phyloP scores from a whole-genome alignment of 2,113 vertebrate species.

The Trematomus loennbergii region DNA sequence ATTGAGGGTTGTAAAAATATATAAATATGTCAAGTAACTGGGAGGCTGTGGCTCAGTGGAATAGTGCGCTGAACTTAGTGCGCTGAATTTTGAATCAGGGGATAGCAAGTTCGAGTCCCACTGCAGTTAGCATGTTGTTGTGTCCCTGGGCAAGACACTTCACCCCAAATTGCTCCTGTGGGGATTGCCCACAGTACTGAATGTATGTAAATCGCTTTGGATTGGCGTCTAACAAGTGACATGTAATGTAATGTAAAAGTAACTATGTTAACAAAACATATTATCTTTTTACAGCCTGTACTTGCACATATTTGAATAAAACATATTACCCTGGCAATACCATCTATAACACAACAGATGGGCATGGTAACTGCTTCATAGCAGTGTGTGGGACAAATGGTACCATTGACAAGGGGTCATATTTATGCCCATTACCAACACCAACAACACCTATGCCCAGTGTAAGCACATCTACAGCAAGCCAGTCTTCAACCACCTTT shows the following conservation, averaged over 20 bases:
- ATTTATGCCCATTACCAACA: constrained; percentile 36
- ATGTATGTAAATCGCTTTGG: too few species aligned
- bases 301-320: constrained; percentile 84
- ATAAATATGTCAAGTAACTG: background rate
- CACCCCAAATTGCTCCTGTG: too few species aligned
- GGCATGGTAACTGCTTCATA: constrained; percentile 86
- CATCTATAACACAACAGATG: constrained; percentile 90
- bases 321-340: constrained; percentile 73
- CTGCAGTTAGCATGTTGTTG: too few species aligned
- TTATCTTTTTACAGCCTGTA: constrained; percentile 81
- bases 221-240: too few species aligned
- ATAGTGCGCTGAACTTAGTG: too few species aligned
- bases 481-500: constrained; percentile 60
- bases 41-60: too few species aligned
- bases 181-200: too few species aligned
- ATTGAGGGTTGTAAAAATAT: constrained; percentile 1
- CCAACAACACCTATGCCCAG: constrained; percentile 38
- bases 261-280: background rate
- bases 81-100: too few species aligned
- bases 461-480: background rate
- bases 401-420: constrained; percentile 72
- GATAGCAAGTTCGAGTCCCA: too few species aligned
- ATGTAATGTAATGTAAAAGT: too few species aligned
- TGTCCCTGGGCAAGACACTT: too few species aligned
- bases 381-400: constrained; percentile 86